Percentiles rank a stretch among this genome's conserved stretches.
Conservation (phyloP, 2,888 invertebrate genomes). For the Rhimphoctona megacephalus region DNA sequence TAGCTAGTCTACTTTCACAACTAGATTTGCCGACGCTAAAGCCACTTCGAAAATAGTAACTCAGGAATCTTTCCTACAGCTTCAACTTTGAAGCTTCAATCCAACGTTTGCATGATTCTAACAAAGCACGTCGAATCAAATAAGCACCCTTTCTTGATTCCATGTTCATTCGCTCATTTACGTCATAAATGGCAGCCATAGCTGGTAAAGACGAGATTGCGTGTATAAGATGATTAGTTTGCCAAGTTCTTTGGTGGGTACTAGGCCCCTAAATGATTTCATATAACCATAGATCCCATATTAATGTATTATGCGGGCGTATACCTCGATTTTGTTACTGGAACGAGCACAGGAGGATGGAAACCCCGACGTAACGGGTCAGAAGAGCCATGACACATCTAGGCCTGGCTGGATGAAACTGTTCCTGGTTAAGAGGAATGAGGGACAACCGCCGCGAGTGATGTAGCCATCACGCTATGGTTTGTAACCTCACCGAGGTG, state of each 20-base stretch:
- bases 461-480: slow-evolving; percentile 5
- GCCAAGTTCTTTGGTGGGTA: slow-evolving; percentile 46
- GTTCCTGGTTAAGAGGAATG: slow-evolving; percentile 41
- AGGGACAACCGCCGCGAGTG: slow-evolving; percentile 44
- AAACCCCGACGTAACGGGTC: background rate
- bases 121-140: slow-evolving; percentile 33
- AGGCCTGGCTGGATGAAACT: slow-evolving; percentile 6
- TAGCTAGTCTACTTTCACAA: background rate
- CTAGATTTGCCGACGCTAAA: background rate
- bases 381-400: slow-evolving; percentile 15
- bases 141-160: slow-evolving; percentile 60
- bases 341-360: slow-evolving; percentile 19
- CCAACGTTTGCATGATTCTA: background rate
- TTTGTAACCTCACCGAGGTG: slow-evolving; percentile 40
- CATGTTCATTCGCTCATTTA: slow-evolving; percentile 47
- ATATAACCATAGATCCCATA: background rate
- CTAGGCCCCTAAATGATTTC: slow-evolving; percentile 11
- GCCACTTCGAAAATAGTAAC: background rate
- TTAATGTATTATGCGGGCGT: slow-evolving; percentile 11
- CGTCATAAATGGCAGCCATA: slow-evolving; percentile 45
- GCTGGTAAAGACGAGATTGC: slow-evolving; percentile 36
- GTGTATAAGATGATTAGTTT: slow-evolving; percentile 59
- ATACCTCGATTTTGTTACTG: slow-evolving; percentile 29
- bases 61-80: slow-evolving; percentile 5
- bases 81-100: slow-evolving; percentile 25